Conservation (phyloP, 1,140 invertebrate species). For the Conus betulinus region DNA sequence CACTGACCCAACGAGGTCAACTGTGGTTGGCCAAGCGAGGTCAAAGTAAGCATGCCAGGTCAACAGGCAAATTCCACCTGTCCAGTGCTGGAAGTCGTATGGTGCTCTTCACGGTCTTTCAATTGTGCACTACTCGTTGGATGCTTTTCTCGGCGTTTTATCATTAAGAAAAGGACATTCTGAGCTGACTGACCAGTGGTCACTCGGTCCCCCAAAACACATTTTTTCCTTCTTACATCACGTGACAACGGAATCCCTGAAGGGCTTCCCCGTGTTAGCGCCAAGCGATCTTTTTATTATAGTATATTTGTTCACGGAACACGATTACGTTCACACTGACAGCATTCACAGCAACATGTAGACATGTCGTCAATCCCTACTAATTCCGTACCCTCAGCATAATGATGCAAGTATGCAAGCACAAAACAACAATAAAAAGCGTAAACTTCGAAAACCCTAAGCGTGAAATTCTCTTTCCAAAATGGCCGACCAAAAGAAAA, state of each 20-base stretch:
- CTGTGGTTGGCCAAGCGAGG: too few species aligned
- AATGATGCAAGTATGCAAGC: not conserved
- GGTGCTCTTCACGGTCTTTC: too few species aligned
- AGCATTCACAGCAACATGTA: not conserved
- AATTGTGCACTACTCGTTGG: too few species aligned
- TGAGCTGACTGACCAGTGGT: too few species aligned
- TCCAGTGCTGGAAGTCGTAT: too few species aligned
- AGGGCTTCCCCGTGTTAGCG: slow-evolving; percentile 27
- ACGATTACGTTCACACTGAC: not conserved
- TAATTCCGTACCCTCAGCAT: not conserved
- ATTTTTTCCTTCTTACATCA: not conserved
- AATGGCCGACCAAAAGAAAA: slow-evolving; percentile 30
- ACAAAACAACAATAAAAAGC: not conserved
- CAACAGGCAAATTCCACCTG: too few species aligned
- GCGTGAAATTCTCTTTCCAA: slow-evolving; percentile 35
- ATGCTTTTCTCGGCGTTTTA: too few species aligned
- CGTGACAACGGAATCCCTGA: slow-evolving; percentile 32
- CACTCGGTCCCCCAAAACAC: not conserved
- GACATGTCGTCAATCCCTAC: not conserved
- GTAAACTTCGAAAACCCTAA: slow-evolving; percentile 4
- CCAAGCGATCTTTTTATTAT: not conserved
- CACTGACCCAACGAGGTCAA: too few species aligned
- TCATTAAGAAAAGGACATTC: too few species aligned
- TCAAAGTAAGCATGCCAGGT: too few species aligned
- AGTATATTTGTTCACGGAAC: not conserved